phyloP scores from a whole-genome alignment of 2,113 vertebrate species.

The Misgurnus mizolepis region DNA sequence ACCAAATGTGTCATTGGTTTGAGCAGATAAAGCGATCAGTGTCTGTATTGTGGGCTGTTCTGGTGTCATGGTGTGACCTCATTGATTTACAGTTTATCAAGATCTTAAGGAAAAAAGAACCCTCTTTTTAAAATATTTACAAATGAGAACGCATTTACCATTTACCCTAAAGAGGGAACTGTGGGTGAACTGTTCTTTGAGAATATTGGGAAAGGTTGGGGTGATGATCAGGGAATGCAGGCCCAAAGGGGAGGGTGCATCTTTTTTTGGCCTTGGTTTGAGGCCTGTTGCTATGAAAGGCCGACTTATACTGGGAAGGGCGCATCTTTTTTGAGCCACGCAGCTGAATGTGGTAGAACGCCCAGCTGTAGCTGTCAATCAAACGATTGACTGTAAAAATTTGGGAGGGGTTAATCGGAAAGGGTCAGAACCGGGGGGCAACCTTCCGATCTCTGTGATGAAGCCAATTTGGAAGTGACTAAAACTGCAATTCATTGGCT shows the following conservation, averaged over 20 bases:
- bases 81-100: slow-evolving; percentile 57
- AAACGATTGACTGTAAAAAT: slow-evolving; percentile 72
- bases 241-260: slow-evolving; percentile 37
- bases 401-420: slow-evolving; percentile 40
- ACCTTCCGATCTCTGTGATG: too few species aligned
- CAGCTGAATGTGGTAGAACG: slow-evolving; percentile 72
- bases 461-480: too few species aligned
- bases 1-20: slow-evolving; percentile 65
- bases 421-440: slow-evolving; percentile 13
- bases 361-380: slow-evolving; percentile 78
- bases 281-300: slow-evolving; percentile 76
- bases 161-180: background rate
- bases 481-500: too few species aligned
- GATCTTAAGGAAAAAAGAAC: too few species aligned
- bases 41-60: slow-evolving; percentile 55
- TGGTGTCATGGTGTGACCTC: slow-evolving; percentile 54
- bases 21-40: slow-evolving; percentile 55
- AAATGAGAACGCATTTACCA: too few species aligned
- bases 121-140: too few species aligned
- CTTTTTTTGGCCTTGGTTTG: slow-evolving; percentile 78
- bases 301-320: slow-evolving; percentile 58
- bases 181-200: background rate
- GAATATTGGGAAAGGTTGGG: slow-evolving; percentile 3
- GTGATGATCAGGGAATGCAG: slow-evolving; percentile 27
- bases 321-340: slow-evolving; percentile 71